These are phyloP conservation scores for Oreohelix idahoensis DNA, from an alignment of 1,140 invertebrate species.

Conservation along the genomic window DNA sequence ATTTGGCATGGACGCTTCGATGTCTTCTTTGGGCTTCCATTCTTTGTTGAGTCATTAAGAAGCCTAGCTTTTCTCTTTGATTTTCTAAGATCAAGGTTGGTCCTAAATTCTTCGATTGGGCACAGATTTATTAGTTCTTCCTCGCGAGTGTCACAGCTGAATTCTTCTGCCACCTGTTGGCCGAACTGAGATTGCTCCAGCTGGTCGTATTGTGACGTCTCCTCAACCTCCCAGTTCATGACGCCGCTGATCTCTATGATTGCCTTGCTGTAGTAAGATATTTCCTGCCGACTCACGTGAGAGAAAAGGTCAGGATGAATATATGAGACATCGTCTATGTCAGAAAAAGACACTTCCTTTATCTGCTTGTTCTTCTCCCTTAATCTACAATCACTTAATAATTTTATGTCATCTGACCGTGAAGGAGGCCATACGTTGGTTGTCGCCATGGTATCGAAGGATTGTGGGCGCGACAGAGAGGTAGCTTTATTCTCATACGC, in stretches of 20 bases:
- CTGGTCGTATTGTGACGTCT: background rate
- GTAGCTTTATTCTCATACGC: conserved; percentile 9
- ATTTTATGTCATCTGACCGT: no score
- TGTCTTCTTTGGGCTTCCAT: no score
- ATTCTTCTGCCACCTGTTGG: background rate
- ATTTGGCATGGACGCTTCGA: no score
- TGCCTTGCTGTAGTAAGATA: conserved; percentile 10
- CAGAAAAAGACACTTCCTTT: conserved; percentile 14
- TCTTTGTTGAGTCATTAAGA: no score
- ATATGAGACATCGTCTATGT: conserved; percentile 5
- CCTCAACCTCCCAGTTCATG: background rate
- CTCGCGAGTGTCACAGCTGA: background rate
- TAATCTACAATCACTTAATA: background rate
- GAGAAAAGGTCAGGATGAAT: conserved; percentile 1
- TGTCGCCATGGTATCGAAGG: conserved; percentile 38
- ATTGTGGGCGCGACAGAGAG: conserved; percentile 44
- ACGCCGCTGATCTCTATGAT: background rate
- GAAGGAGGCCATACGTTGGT: background rate
- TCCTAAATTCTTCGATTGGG: background rate
- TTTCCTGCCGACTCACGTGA: background rate
- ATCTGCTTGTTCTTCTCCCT: no score
- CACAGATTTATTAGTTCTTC: background rate
- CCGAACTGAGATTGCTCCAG: background rate
- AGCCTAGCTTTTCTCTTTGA: background rate
- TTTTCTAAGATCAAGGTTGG: background rate